Conservation (phyloP, 2,113 vertebrate species). For the Syngnathoides biaculeatus region DNA sequence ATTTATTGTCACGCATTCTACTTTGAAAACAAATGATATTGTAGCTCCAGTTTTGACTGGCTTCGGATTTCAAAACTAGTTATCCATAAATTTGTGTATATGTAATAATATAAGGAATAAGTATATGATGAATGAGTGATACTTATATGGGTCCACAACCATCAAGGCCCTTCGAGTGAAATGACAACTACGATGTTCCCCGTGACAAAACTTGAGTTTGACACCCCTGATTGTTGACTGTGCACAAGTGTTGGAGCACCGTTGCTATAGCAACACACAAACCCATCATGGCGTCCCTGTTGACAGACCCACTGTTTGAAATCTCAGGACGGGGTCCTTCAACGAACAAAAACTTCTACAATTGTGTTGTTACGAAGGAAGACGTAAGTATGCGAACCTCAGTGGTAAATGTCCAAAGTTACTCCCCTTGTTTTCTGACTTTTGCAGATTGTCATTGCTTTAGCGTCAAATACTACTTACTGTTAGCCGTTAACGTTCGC, state of each 20-base stretch:
- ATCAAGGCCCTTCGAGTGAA: too few species aligned
- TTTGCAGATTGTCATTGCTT: neutral
- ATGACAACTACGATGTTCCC: too few species aligned
- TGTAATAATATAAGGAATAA: too few species aligned
- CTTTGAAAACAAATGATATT: too few species aligned
- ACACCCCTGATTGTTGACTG: neutral
- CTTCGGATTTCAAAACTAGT: too few species aligned
- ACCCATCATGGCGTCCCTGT: conserved; percentile 54
- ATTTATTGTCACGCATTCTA: too few species aligned
- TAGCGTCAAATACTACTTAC: neutral
- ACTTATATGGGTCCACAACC: too few species aligned
- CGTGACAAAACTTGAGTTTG: too few species aligned
- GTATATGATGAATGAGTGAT: too few species aligned
- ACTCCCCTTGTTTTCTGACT: neutral
- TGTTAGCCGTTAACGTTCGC: neutral
- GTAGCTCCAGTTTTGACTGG: too few species aligned
- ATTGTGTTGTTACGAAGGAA: conserved; percentile 64
- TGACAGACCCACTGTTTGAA: conserved; percentile 68
- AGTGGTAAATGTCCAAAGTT: neutral
- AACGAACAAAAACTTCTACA: conserved; percentile 73
- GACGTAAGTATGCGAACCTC: conserved; percentile 63
- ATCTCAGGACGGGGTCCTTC: conserved; percentile 63
- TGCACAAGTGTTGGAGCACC: neutral
- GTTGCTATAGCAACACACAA: conserved; percentile 39
- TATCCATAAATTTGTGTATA: too few species aligned